phyloP scores from a whole-genome alignment of 2,113 vertebrate species.

The Junco hyemalis region DNA sequence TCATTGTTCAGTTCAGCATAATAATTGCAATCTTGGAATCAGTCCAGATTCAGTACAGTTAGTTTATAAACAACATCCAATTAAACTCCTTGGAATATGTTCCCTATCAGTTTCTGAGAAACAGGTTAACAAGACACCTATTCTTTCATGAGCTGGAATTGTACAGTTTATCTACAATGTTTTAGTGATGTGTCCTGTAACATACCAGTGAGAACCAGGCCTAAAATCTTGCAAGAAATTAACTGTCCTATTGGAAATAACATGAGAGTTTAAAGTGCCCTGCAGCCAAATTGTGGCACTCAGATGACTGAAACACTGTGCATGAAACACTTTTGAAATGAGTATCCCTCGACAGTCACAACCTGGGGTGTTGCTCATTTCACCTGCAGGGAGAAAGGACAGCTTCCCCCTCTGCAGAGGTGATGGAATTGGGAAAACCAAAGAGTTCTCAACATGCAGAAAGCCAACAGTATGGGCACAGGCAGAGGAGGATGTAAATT shows the following conservation, averaged over 20 bases:
- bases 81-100: background rate
- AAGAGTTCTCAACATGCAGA: background rate
- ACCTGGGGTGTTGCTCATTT: background rate
- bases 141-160: background rate
- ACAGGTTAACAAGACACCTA: background rate
- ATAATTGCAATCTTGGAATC: background rate
- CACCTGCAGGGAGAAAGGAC: background rate
- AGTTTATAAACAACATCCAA: background rate
- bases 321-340: background rate
- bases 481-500: background rate
- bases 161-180: background rate
- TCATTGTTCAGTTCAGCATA: background rate
- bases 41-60: background rate
- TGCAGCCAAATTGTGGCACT: background rate
- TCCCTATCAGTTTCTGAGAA: background rate
- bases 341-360: background rate
- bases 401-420: background rate
- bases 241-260: background rate
- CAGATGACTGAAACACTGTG: background rate
- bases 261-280: background rate
- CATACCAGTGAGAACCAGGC: background rate
- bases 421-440: background rate
- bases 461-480: background rate
- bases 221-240: background rate
- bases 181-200: background rate